phyloP scores from a whole-genome alignment of 2,113 vertebrate genomes.

The Corydoras sp. region DNA sequence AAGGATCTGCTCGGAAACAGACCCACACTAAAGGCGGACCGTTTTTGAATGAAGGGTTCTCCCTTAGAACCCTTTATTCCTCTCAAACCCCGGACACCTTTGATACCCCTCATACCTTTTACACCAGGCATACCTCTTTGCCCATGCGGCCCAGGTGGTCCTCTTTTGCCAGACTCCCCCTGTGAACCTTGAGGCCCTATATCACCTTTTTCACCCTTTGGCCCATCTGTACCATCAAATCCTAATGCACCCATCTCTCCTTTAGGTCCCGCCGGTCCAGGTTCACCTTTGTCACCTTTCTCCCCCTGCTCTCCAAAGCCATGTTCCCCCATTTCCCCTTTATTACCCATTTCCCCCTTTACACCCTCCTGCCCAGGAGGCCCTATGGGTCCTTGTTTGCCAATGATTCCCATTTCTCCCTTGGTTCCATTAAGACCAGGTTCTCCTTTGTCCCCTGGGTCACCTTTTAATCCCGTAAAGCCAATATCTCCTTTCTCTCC shows the following conservation, averaged over 20 bases:
- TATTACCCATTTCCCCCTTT: conserved; percentile 79
- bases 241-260: conserved; percentile 63
- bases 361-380: conserved; percentile 64
- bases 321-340: conserved; percentile 66
- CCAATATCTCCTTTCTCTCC: conserved; percentile 79
- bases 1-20: conserved; percentile 81
- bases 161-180: conserved; percentile 71
- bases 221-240: conserved; percentile 60
- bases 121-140: conserved; percentile 70
- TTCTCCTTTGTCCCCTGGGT: conserved; percentile 80
- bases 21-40: conserved; percentile 83
- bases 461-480: conserved; percentile 74
- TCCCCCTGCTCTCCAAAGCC: conserved; percentile 63
- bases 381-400: conserved; percentile 56
- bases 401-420: conserved; percentile 71
- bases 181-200: conserved; percentile 72
- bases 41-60: conserved; percentile 43
- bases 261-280: conserved; percentile 37
- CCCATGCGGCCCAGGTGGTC: conserved; percentile 67
- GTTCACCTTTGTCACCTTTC: conserved; percentile 57
- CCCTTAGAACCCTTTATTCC: conserved; percentile 78
- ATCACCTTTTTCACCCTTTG: conserved; percentile 63
- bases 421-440: conserved; percentile 75
- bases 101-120: conserved; percentile 76
- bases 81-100: conserved; percentile 69